Evolutionary conservation across 2,888 invertebrate genomes (phyloP).

Genomic region (Athalia rosae): DNA sequence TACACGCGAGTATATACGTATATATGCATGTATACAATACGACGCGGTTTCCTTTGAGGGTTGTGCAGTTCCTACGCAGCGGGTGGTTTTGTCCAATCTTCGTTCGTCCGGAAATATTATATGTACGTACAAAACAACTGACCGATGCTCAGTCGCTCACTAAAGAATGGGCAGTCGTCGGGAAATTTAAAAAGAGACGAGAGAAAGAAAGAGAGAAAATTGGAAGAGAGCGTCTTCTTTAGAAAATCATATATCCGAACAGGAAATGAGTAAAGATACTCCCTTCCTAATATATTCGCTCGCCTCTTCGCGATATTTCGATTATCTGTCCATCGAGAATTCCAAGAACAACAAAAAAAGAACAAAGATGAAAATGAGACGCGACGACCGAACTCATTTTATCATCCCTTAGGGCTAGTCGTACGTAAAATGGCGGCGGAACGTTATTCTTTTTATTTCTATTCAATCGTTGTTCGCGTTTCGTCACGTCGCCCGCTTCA

Average conservation of each 20-base stretch:
- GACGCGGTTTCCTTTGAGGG: slow-evolving; percentile 71
- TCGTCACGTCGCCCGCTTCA: slow-evolving; percentile 19
- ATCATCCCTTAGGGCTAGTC: too few relatives aligned
- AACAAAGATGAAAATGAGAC: too few relatives aligned
- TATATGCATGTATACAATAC: slow-evolving; percentile 50
- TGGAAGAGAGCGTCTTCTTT: not conserved
- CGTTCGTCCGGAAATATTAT: slow-evolving; percentile 66
- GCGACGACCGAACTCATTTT: too few relatives aligned
- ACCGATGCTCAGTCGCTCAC: slow-evolving; percentile 35
- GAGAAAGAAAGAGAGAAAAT: not conserved
- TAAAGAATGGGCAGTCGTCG: slow-evolving; percentile 10
- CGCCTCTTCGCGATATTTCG: slow-evolving; percentile 8
- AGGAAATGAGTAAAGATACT: slow-evolving; percentile 42
- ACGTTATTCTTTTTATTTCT: not conserved
- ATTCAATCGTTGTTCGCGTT: not conserved
- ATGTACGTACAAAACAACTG: slow-evolving; percentile 54
- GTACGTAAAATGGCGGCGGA: not conserved
- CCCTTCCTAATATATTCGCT: not conserved
- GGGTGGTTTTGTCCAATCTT: slow-evolving; percentile 56
- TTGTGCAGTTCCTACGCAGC: slow-evolving; percentile 48
- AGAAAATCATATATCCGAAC: slow-evolving; percentile 35
- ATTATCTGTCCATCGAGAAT: not conserved
- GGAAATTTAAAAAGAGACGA: not conserved
- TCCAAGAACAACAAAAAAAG: not conserved
- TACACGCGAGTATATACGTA: not conserved